Conservation (phyloP, 2,888 invertebrate genomes). For the Calameuta filiformis region DNA sequence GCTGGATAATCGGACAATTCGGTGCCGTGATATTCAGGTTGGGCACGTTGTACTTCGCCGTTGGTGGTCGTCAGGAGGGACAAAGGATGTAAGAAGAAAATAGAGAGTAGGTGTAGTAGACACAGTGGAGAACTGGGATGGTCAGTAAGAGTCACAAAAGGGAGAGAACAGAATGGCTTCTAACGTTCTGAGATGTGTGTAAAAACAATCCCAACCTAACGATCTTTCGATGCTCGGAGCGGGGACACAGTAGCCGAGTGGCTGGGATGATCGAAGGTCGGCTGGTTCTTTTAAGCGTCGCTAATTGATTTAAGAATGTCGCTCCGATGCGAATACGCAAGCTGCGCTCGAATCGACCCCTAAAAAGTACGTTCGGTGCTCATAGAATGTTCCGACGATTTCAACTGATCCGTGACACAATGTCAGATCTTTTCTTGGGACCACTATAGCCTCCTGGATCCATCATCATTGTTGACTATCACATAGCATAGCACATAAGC, state of each 20-base stretch:
- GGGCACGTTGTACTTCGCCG: conserved; percentile 11
- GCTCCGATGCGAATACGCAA: conserved; percentile 21
- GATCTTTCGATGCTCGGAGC: conserved; percentile 7
- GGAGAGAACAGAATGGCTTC: conserved; percentile 28
- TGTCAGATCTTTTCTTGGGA: conserved; percentile 6
- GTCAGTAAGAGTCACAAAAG: background rate
- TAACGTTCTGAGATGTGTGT: conserved; percentile 21
- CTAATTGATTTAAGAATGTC: conserved; percentile 53
- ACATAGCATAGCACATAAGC: background rate
- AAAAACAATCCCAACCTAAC: conserved; percentile 34
- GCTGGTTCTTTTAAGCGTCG: conserved; percentile 52
- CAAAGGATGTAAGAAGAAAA: conserved; percentile 26
- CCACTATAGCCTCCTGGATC: background rate
- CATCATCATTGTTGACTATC: background rate
- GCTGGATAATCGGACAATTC: background rate
- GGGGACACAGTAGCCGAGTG: conserved; percentile 43
- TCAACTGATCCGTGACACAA: conserved; percentile 11
- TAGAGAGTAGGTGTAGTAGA: background rate
- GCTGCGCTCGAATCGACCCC: conserved; percentile 12
- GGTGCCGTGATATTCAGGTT: background rate
- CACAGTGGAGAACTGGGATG: background rate
- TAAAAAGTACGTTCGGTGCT: conserved; percentile 14
- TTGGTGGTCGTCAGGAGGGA: conserved; percentile 28
- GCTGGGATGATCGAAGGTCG: conserved; percentile 55
- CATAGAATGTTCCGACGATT: conserved; percentile 14